These are phyloP conservation scores for Abrostola tripartita DNA, from an alignment of 2,888 invertebrate genomes.

Conservation along the genomic window DNA sequence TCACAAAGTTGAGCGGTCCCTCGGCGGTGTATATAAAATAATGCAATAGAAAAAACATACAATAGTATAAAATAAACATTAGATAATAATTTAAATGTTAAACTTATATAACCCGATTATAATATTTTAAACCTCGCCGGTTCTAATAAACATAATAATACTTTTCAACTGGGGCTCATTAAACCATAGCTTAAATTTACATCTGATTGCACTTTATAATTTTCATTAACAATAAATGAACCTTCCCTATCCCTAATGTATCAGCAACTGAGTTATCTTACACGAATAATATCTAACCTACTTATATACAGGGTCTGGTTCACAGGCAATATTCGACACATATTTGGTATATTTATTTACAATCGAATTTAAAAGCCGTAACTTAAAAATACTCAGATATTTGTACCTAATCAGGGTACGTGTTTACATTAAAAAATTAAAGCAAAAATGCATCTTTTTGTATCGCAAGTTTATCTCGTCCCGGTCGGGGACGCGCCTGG, in stretches of 20 bases:
- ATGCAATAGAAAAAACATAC: constrained; percentile 80
- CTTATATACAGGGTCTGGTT: constrained; percentile 78
- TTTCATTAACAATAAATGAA: constrained; percentile 83
- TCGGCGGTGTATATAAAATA: constrained; percentile 73
- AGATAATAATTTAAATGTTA: constrained; percentile 83
- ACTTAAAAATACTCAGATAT: constrained; percentile 83
- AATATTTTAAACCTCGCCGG: constrained; percentile 87
- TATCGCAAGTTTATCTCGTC: constrained; percentile 79
- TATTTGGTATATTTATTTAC: constrained; percentile 88
- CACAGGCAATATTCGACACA: constrained; percentile 74
- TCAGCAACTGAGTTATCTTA: constrained; percentile 76
- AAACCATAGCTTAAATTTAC: constrained; percentile 83
- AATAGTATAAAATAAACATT: constrained; percentile 84
- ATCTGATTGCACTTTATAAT: constrained; percentile 86
- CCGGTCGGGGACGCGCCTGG: constrained; percentile 66
- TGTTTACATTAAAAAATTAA: constrained; percentile 78
- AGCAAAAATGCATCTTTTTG: constrained; percentile 86
- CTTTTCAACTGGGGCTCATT: constrained; percentile 86
- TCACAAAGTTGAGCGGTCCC: constrained; percentile 80
- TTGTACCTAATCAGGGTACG: constrained; percentile 83
- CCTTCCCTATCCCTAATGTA: constrained; percentile 65
- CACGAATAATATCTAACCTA: constrained; percentile 73
- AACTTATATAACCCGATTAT: constrained; percentile 86
- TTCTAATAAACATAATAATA: constrained; percentile 88
- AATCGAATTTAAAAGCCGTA: constrained; percentile 77